A percentile compares a stretch with the other conserved stretches of the same genome.
These are phyloP conservation scores for Tubulanus polymorphus DNA, from an alignment of 2,888 invertebrate species.

Conservation along the genomic window DNA sequence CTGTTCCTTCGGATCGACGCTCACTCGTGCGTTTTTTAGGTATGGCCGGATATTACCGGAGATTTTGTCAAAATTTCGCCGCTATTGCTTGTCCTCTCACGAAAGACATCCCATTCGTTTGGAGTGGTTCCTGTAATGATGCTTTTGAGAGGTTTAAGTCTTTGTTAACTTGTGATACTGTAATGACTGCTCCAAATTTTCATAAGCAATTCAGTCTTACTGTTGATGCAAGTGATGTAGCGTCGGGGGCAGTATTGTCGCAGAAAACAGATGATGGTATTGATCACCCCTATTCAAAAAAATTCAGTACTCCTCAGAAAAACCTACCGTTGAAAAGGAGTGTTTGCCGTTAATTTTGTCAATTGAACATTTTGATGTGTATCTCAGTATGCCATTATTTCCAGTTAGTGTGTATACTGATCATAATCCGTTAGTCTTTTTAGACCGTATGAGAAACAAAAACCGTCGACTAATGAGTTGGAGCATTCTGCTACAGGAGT, in stretches of 20 bases:
- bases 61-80: constrained; percentile 7
- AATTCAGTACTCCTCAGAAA: constrained; percentile 20
- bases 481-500: constrained; percentile 19
- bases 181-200: constrained; percentile 16
- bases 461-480: constrained; percentile 18
- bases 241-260: constrained; percentile 21
- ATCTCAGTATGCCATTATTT: constrained; percentile 9
- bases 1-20: constrained; percentile 1
- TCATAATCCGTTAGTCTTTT: constrained; percentile 22
- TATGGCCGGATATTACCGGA: constrained; percentile 10
- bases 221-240: constrained; percentile 28
- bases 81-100: constrained; percentile 5
- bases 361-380: constrained; percentile 23
- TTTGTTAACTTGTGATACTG: constrained; percentile 12
- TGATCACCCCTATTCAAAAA: constrained; percentile 23
- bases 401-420: constrained; percentile 20
- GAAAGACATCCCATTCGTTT: constrained; percentile 24
- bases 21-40: constrained; percentile 12
- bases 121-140: constrained; percentile 28
- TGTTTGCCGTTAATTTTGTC: constrained; percentile 20
- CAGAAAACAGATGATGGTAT: constrained; percentile 22
- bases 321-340: constrained; percentile 23
- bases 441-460: constrained; percentile 19
- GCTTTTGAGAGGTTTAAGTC: constrained; percentile 35
- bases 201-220: constrained; percentile 19